Percentiles rank a stretch among this genome's conserved stretches.
Conservation (phyloP, 2,888 invertebrate species). For the Merodon equestris region DNA sequence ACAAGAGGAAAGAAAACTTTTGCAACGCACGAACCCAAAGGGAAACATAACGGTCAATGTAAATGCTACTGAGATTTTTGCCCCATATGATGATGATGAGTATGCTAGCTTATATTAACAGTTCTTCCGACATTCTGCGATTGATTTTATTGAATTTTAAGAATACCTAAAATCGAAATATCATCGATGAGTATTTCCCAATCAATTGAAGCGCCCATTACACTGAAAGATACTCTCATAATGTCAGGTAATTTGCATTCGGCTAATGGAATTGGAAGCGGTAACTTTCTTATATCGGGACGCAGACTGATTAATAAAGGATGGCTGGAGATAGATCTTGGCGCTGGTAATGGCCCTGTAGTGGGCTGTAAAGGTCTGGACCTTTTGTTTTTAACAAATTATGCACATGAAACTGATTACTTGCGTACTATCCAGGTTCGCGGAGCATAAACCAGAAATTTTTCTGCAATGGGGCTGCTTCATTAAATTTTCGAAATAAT, state of each 20-base stretch:
- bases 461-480: conserved; percentile 87
- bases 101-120: conserved; percentile 69
- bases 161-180: conserved; percentile 90
- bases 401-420: neutral
- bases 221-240: conserved; percentile 89
- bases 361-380: conserved; percentile 84
- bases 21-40: conserved; percentile 94
- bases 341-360: conserved; percentile 91
- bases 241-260: conserved; percentile 90
- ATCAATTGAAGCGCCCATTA: conserved; percentile 95
- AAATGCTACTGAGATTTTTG: conserved; percentile 96
- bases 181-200: conserved; percentile 96
- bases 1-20: conserved; percentile 91
- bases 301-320: conserved; percentile 89
- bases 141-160: conserved; percentile 64
- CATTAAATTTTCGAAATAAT: conserved; percentile 87
- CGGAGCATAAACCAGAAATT: conserved; percentile 86
- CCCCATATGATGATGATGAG: conserved; percentile 87
- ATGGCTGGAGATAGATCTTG: conserved; percentile 92
- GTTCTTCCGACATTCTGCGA: neutral
- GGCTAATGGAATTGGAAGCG: conserved; percentile 90
- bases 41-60: conserved; percentile 92
- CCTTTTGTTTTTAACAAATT: neutral
- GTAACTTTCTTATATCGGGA: conserved; percentile 86
- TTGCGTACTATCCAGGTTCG: conserved; percentile 79